Evolutionary conservation across 2,113 vertebrate genomes (phyloP).

Genomic region (Heteronetta atricapilla): DNA sequence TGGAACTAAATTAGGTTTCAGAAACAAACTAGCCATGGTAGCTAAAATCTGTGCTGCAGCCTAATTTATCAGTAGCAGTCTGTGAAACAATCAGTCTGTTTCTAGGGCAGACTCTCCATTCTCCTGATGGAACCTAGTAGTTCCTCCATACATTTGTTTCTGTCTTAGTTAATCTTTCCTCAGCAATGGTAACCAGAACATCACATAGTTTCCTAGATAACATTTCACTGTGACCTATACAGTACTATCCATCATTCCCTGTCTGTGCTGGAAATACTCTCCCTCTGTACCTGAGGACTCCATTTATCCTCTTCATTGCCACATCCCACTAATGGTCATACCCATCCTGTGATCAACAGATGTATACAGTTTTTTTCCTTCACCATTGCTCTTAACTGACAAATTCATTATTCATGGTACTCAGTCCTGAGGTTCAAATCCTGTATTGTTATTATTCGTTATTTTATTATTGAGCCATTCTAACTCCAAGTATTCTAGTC

Average conservation of each 20-base stretch:
- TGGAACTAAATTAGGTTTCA: neutral
- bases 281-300: neutral
- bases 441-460: neutral
- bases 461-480: neutral
- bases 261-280: neutral
- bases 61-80: neutral
- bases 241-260: neutral
- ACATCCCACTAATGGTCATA: neutral
- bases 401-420: neutral
- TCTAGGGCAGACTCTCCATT: neutral
- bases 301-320: neutral
- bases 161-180: constrained; percentile 4
- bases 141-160: neutral
- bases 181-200: neutral
- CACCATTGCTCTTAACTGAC: neutral
- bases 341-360: neutral
- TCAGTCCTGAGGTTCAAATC: neutral
- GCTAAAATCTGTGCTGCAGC: neutral
- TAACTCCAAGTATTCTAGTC: neutral
- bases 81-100: neutral
- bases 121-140: neutral
- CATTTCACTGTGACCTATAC: neutral
- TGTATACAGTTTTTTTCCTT: neutral
- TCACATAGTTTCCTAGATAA: neutral
- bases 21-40: neutral